These are phyloP conservation scores for Melikaiella ostensackeni DNA, from an alignment of 2,888 invertebrate genomes.

Conservation along the genomic window DNA sequence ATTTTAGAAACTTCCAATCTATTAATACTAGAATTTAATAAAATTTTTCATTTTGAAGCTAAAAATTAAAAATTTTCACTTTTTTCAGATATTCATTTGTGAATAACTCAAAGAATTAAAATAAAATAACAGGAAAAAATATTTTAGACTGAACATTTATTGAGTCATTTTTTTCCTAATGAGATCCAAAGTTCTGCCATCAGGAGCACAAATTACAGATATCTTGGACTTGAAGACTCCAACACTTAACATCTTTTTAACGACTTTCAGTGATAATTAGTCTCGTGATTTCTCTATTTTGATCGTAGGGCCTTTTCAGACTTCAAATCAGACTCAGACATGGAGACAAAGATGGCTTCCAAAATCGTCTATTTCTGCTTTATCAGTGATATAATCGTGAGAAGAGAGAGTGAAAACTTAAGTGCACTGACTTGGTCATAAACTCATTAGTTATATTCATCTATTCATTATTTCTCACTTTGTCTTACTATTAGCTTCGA, in stretches of 20 bases:
- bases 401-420: constrained; percentile 11
- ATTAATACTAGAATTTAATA: too few species aligned
- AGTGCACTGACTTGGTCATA: constrained; percentile 18
- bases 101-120: too few species aligned
- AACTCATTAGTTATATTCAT: neutral
- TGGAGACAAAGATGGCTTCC: neutral
- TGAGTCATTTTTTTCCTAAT: neutral
- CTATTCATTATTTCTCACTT: neutral
- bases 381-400: neutral
- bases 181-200: neutral
- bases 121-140: too few species aligned
- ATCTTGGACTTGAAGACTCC: neutral
- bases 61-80: too few species aligned
- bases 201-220: neutral
- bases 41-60: too few species aligned
- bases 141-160: neutral
- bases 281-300: neutral
- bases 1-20: too few species aligned
- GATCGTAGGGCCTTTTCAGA: neutral
- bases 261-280: constrained; percentile 13
- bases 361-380: neutral
- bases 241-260: constrained; percentile 24
- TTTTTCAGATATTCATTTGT: too few species aligned
- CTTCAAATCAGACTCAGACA: neutral
- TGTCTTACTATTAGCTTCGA: neutral